Conservation (phyloP, 2,797 vertebrate genomes). For the Aselliscus stoliczkanus region DNA sequence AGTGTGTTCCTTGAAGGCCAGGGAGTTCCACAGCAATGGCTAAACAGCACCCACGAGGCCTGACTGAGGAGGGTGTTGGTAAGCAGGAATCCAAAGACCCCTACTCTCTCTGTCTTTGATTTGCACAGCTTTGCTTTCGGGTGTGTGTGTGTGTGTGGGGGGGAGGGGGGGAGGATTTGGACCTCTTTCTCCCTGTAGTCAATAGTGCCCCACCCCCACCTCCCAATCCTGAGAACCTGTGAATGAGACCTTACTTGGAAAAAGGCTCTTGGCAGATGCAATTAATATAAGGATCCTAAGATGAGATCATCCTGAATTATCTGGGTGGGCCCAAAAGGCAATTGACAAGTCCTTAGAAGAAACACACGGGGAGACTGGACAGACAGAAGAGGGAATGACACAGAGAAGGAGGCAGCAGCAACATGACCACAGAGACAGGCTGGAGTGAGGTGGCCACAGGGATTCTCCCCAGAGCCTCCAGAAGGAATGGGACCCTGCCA, state of each 20-base stretch:
- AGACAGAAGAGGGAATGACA: background rate
- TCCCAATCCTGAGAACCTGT: background rate
- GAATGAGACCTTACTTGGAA: background rate
- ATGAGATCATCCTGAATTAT: background rate
- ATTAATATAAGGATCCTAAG: background rate
- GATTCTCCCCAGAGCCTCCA: background rate
- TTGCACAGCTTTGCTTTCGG: background rate
- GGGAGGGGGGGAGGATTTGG: too few species aligned
- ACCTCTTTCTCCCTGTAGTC: background rate
- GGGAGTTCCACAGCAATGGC: background rate
- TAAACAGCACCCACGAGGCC: background rate
- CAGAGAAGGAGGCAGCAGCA: background rate
- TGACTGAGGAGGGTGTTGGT: background rate
- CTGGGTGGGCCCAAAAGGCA: background rate
- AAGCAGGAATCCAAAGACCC: background rate
- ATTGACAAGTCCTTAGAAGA: background rate
- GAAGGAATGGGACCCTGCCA: fast-evolving
- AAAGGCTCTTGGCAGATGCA: background rate
- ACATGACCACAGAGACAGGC: fast-evolving
- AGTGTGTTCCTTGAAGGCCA: background rate
- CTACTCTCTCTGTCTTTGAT: background rate
- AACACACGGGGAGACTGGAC: background rate
- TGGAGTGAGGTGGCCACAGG: fast-evolving
- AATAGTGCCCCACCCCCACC: fast-evolving
- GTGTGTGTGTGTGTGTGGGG: too few species aligned